Conservation (phyloP, 1,140 invertebrate species). For the Leptopilina clavipes region DNA sequence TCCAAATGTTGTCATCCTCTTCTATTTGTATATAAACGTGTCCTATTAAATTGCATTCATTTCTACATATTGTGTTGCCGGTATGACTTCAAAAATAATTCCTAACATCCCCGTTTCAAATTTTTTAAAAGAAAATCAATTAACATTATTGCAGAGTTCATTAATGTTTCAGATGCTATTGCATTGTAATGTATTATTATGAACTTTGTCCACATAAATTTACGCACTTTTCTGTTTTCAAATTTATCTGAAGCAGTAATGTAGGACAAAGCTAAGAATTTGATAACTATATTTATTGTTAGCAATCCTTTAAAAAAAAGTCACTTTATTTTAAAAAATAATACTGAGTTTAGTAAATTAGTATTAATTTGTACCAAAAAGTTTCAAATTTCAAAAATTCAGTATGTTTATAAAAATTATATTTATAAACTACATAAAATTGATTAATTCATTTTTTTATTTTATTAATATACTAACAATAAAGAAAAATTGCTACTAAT, state of each 20-base stretch:
- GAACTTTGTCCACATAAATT: slow-evolving; percentile 32
- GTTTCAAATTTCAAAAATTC: too few relatives aligned
- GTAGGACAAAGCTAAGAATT: slow-evolving; percentile 7
- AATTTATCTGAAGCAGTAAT: slow-evolving; percentile 3
- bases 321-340: neutral
- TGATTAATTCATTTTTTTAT: too few relatives aligned
- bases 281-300: neutral
- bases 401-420: too few relatives aligned
- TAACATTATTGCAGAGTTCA: neutral
- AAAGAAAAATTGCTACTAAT: too few relatives aligned
- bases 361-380: too few relatives aligned
- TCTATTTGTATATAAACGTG: neutral
- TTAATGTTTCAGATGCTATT: neutral
- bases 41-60: neutral
- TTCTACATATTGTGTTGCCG: neutral
- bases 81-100: neutral
- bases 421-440: too few relatives aligned
- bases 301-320: neutral
- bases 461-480: too few relatives aligned
- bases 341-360: neutral
- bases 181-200: slow-evolving; percentile 25
- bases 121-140: neutral
- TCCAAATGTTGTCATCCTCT: neutral
- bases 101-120: neutral
- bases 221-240: slow-evolving; percentile 7